Base-by-base conservation (phyloP, 1,140 invertebrate genomes). In the Notospermus geniculatus region DNA sequence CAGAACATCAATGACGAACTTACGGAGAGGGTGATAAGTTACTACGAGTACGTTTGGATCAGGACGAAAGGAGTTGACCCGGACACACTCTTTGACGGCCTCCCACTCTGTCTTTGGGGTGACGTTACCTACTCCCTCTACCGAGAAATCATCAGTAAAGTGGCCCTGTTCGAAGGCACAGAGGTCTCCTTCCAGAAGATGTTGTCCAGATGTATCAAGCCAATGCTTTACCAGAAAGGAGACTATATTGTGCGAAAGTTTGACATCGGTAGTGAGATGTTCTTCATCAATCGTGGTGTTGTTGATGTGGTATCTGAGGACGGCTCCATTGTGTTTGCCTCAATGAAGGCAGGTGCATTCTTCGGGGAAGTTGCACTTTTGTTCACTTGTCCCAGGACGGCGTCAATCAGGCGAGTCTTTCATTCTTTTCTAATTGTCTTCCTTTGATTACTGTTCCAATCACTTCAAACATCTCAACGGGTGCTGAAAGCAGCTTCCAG, bases 31-130 rank as follows among this genome's bases (percentile, higher is more conserved):
- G 22, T 60, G 25, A 28, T 62, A 23, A 50, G 15, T 5, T 50
- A 64, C 43, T 63, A 64, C 29, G 19, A 63, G 52, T 63, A 62
- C 50, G 28, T 64, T 23, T 64, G 62, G 62, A 28, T 25, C 2
- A 17, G 62, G 28, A 64, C 62, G 30, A 27, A 54, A n/a, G 62
- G 60, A 2, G 28, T 64, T 22, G 50, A 63, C 23, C 60, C 60
- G 43, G 32, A 60, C 15, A 27, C 41, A 25, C 46, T 64, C 27
- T 54, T 64, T n/a, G 52, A 30, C 0, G 62, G 62, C 17, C 32
- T 64, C 4, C 62, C 62, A 2, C 46, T 22, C 0, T 56, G 62
- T 4, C 25, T 64, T 17, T 43, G 45, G 23, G 60, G 41, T 19
- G 60, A 63, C 28, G 50, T 64, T 32, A 62, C 62, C 19, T 55